Evolutionary conservation across 2,888 invertebrate genomes (phyloP).

Genomic region (Cerceris rybyensis): DNA sequence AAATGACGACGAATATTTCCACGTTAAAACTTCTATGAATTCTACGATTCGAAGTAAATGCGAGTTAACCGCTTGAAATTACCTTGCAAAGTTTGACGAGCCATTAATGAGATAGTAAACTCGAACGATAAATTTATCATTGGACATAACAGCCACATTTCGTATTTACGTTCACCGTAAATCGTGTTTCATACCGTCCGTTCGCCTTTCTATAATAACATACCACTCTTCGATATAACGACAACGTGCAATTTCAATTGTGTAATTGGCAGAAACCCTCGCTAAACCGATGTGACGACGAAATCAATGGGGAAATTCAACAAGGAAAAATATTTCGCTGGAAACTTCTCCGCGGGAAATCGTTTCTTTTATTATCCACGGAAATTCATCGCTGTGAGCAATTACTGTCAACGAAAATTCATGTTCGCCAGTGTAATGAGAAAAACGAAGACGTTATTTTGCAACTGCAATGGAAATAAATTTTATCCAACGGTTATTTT

Average conservation of each 20-base stretch:
- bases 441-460: too few relatives aligned
- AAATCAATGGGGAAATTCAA: too few relatives aligned
- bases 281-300: too few relatives aligned
- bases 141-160: not conserved
- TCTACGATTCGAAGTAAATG: not conserved
- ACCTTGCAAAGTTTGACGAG: constrained; percentile 12
- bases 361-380: too few relatives aligned
- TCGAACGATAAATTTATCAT: constrained; percentile 5
- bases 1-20: not conserved
- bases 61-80: not conserved
- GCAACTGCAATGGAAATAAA: too few relatives aligned
- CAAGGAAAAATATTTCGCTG: too few relatives aligned
- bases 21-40: not conserved
- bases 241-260: not conserved
- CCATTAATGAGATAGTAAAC: constrained; percentile 3
- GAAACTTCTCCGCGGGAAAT: too few relatives aligned
- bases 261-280: too few relatives aligned
- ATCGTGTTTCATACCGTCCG: not conserved
- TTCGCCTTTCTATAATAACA: not conserved
- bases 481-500: too few relatives aligned
- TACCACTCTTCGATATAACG: not conserved
- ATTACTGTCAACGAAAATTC: too few relatives aligned
- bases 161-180: constrained; percentile 1
- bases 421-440: too few relatives aligned
- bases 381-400: too few relatives aligned